A percentile compares a stretch with the other conserved stretches of the same genome.
These are phyloP conservation scores for Clytia hemisphaerica DNA, from an alignment of 30 jellyfish, hydroid and myxozoan genomes.

Conservation along the genomic window DNA sequence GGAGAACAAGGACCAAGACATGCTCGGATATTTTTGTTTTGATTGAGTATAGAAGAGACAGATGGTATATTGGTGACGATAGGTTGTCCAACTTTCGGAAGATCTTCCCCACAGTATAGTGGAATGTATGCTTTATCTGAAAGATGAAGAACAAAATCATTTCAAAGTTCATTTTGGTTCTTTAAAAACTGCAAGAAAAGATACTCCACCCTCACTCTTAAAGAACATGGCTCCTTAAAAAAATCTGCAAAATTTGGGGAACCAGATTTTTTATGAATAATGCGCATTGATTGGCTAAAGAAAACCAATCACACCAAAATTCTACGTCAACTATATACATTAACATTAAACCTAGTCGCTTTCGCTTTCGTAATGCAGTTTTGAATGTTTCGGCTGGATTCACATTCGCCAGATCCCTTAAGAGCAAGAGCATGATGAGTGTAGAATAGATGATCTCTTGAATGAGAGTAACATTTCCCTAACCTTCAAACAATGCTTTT, in stretches of 20 bases:
- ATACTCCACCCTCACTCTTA: not conserved
- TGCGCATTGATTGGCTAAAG: too few species aligned
- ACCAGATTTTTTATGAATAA: constrained; percentile 1
- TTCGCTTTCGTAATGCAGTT: too few species aligned
- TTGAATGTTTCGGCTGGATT: too few species aligned
- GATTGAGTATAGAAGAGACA: constrained; percentile 19
- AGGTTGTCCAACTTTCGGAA: constrained; percentile 46
- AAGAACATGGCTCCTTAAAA: not conserved
- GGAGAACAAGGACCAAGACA: constrained; percentile 90
- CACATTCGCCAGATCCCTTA: too few species aligned
- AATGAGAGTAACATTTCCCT: too few species aligned
- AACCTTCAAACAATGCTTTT: constrained; percentile 13
- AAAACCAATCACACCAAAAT: too few species aligned
- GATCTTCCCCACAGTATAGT: constrained; percentile 42
- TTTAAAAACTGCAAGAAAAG: not conserved
- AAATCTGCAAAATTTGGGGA: too few species aligned
- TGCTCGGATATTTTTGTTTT: constrained; percentile 48
- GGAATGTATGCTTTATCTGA: constrained; percentile 37
- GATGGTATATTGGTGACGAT: constrained; percentile 9
- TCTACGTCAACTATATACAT: too few species aligned
- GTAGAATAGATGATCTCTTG: too few species aligned
- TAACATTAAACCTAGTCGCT: too few species aligned
- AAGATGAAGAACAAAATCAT: not conserved
- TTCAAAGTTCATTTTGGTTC: not conserved
- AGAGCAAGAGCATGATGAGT: too few species aligned